Conservation (phyloP, 1,140 invertebrate species). For the Acromyrmex heyeri region DNA sequence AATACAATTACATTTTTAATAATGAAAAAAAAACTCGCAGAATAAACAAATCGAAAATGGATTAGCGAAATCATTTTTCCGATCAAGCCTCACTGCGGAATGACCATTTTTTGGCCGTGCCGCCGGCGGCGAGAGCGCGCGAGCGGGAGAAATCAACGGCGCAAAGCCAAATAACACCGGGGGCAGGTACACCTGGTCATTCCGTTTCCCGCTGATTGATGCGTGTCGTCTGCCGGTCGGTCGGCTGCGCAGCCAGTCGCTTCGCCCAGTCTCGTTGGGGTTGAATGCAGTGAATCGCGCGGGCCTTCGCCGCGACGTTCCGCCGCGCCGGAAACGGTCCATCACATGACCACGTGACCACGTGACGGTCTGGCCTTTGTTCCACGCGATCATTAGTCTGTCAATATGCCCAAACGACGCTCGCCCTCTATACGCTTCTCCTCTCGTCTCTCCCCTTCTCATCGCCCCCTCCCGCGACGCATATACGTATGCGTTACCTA, state of each 20-base stretch:
- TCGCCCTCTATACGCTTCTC: slow-evolving; percentile 77
- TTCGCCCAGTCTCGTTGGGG: slow-evolving; percentile 54
- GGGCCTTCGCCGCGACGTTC: slow-evolving; percentile 74
- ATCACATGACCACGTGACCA: slow-evolving; percentile 85
- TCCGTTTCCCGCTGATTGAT: slow-evolving; percentile 81
- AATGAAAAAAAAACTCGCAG: background rate
- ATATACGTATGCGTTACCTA: slow-evolving; percentile 74
- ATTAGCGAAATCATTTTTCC: slow-evolving; percentile 36
- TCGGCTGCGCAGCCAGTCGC: slow-evolving; percentile 69
- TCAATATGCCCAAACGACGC: slow-evolving; percentile 86
- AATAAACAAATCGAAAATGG: slow-evolving; percentile 4
- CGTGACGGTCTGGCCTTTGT: slow-evolving; percentile 86
- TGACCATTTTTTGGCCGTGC: slow-evolving; percentile 25
- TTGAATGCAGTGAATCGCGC: slow-evolving; percentile 79
- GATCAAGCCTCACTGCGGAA: background rate
- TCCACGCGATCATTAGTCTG: slow-evolving; percentile 86
- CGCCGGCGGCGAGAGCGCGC: background rate
- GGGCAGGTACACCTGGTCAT: slow-evolving; percentile 72
- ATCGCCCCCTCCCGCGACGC: slow-evolving; percentile 18
- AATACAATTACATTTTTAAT: background rate
- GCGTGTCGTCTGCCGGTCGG: slow-evolving; percentile 78
- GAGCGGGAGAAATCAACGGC: slow-evolving; percentile 39
- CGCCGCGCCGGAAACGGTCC: slow-evolving; percentile 85
- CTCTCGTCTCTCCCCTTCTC: slow-evolving; percentile 21
- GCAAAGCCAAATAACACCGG: slow-evolving; percentile 57